Conservation (phyloP, 23 tunicate genomes). For the Halocynthia roretzi region DNA sequence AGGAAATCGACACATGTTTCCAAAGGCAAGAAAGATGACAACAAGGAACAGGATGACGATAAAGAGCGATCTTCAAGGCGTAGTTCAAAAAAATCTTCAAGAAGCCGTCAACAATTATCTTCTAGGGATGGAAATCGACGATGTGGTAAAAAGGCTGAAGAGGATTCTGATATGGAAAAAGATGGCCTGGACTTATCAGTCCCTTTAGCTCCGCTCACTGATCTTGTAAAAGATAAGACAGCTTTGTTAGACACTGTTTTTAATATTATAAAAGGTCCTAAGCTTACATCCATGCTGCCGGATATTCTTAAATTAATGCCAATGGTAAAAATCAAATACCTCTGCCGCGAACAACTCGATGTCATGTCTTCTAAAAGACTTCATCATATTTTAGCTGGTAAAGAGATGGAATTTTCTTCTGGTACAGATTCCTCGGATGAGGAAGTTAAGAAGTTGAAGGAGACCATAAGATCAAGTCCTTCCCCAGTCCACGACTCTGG, state of each 20-base stretch:
- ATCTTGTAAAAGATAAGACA: slow-evolving; percentile 64
- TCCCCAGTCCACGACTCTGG: background rate
- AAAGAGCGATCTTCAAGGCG: background rate
- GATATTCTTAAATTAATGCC: slow-evolving; percentile 60
- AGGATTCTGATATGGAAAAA: slow-evolving; percentile 74
- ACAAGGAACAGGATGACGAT: too few species aligned
- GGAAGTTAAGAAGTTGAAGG: slow-evolving; percentile 10
- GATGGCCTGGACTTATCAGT: slow-evolving; percentile 47
- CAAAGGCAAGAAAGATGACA: background rate
- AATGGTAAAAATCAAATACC: slow-evolving; percentile 39
- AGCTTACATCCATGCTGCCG: slow-evolving; percentile 67
- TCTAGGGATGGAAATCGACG: too few species aligned
- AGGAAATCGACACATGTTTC: background rate
- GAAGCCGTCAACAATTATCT: too few species aligned
- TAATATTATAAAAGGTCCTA: slow-evolving; percentile 51
- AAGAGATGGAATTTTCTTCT: slow-evolving; percentile 67
- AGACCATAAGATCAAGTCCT: background rate
- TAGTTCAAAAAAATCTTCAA: background rate
- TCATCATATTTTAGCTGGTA: slow-evolving; percentile 47
- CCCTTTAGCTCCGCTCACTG: slow-evolving; percentile 26
- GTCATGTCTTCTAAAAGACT: slow-evolving; percentile 86
- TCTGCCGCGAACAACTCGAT: slow-evolving; percentile 50
- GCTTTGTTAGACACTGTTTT: slow-evolving; percentile 37
- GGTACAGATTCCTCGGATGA: slow-evolving; percentile 74
- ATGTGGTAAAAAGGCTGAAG: slow-evolving; percentile 11